Conservation (phyloP, 2,888 invertebrate genomes). For the Protodeltote pygarga region DNA sequence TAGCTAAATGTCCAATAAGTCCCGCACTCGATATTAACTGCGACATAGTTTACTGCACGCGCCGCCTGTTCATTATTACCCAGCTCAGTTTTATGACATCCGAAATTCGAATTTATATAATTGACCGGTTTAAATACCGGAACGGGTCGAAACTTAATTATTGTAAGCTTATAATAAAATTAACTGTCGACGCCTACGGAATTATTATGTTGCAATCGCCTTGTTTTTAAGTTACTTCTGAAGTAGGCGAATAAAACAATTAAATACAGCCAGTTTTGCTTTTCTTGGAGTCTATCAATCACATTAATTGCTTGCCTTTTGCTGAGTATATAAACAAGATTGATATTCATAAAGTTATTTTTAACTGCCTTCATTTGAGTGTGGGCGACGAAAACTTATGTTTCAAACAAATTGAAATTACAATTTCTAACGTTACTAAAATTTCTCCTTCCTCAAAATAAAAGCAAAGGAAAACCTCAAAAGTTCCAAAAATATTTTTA, state of each 20-base stretch:
- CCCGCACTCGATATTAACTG: slow-evolving; percentile 77
- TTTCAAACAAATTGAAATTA: no score
- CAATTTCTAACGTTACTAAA: slow-evolving; percentile 10
- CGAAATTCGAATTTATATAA: slow-evolving; percentile 77
- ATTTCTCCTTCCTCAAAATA: slow-evolving; percentile 24
- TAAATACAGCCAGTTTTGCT: slow-evolving; percentile 35
- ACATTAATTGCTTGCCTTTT: slow-evolving; percentile 19
- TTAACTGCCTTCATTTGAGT: no score
- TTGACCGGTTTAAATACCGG: slow-evolving; percentile 75
- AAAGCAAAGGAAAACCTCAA: slow-evolving; percentile 41
- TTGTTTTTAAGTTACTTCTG: slow-evolving; percentile 39
- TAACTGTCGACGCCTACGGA: slow-evolving; percentile 45
- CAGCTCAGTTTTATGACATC: slow-evolving; percentile 79
- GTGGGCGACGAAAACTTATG: no score
- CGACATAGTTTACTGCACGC: slow-evolving; percentile 78
- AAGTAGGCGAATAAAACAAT: slow-evolving; percentile 29
- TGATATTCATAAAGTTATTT: no score
- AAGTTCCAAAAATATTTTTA: slow-evolving; percentile 56
- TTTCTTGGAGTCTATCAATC: slow-evolving; percentile 26
- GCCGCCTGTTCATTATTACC: slow-evolving; percentile 82
- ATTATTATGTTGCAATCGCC: slow-evolving; percentile 40
- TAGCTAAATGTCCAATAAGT: slow-evolving; percentile 79
- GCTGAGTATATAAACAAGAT: background rate
- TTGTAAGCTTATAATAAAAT: slow-evolving; percentile 52
- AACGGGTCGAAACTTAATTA: slow-evolving; percentile 65